Evolutionary conservation across 2,113 vertebrate species (phyloP), one percentile per base, ranked within the genome.

Genomic region (Choloepus hoffmanni): DNA sequence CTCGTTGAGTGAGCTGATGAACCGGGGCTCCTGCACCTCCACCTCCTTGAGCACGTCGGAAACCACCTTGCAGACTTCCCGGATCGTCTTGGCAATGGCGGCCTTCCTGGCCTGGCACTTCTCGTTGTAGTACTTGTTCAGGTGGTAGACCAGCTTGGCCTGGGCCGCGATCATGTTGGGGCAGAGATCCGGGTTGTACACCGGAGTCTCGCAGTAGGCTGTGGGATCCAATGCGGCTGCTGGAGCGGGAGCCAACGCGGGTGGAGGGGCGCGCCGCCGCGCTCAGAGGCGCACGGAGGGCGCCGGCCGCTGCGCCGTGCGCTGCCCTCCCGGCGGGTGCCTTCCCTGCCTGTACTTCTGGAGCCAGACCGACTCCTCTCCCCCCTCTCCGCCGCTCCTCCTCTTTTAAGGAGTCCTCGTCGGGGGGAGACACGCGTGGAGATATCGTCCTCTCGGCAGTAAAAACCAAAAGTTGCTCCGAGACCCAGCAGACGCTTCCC

Each of bases 211-310:
- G 99, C 99, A 99, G 85, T 99, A 99, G 89, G 99, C 99, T 99
- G 99, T 99, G 98, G 99, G 99, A 99, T 99, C 99, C 99, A 99
- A 99, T 99, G 99, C 99, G 99, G 99, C 99, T 99, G 99, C 99
- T 99, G 99, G 98, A 97, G 99, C 99, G 97, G 99, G 99, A 99
- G 99, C 99, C 99, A 99, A 99, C 99, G 99, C 99, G 99, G 99
- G 98, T 99, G 99, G 98, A 98, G 96, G 95, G 85, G 98, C 97
- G 97, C 96, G 97, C 97, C 96, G 97, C 97, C n/a, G 96, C 91
- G 68, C 98, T 97, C 97, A 72, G 96, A 97, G 11, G 23, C 55
- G 55, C 55, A 21, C 19, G 55, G 18, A 58, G 55, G 73, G 73
- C 43, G 40, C 72, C 21, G 36, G 70, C 16, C 36, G 40, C 70